Base-by-base conservation (phyloP, 2,113 vertebrate genomes). In the Grallaria varia region DNA sequence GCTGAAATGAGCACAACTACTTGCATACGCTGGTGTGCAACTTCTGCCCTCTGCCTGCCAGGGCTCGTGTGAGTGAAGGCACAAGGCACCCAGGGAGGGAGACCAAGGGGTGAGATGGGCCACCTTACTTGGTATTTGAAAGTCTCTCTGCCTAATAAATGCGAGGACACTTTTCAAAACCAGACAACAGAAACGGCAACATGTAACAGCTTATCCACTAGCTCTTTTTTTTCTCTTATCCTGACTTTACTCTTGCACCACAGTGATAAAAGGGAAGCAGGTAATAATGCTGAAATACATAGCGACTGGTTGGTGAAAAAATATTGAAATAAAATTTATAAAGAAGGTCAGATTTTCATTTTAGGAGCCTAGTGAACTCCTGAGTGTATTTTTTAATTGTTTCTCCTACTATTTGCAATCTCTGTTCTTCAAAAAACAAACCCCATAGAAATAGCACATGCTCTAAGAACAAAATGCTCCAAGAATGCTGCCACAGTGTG, bases 51-150 rank as follows among this genome's bases (percentile, higher is more conserved):
- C 56, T 63, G 47, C 73, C 44, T 82, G 71, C 21, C 24, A 25
- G 58, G 24, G 22, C 37, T 63, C 0, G 0, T 21, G 42, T 10
- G 37, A 71, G 30, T 6, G 44, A 59, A 59, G 42, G 73, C 24
- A 52, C 27, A 59, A 75, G 64, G 12, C 11, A 52, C 58, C 18
- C 28, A 33, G 72, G 35, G 47, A 75, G 8, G 49, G n/a, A 62
- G 49, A 30, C 15, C 6, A 4, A 22, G 25, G 12, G 14, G 11
- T 27, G 63, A 50, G 40, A 62, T 2, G 1, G 10, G 28, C 27
- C 37, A 40, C 40, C 30, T 73, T 22, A 11, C n/a, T n/a, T 28
- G 12, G n/a, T 44, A 12, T 64, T 25, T 78, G n/a, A 71, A 81
- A 79, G 49, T 40, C 44, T 28, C 39, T 15, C 73, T 76, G 73